Evolutionary conservation across 2,797 vertebrate species (phyloP), one percentile per base, ranked within the genome.

Genomic region (Margarornis squamiger): DNA sequence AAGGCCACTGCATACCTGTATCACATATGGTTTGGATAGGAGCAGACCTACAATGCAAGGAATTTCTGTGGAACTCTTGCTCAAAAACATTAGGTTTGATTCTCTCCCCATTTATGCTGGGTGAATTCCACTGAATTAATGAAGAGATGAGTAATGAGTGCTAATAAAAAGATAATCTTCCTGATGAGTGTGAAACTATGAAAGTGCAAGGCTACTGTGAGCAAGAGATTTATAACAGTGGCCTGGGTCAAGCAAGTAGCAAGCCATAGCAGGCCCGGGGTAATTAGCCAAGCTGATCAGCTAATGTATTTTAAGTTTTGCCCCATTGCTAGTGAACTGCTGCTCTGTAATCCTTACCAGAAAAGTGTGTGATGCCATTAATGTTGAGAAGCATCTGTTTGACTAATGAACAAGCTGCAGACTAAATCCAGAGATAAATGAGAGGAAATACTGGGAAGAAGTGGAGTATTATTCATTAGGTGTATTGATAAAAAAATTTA

Each of bases 1-100:
- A 46, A 80, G 63, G 71, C 79, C 87, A 90, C 95, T 97, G 92
- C 96, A 74, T 94, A 96, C 97, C 96, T 97, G 79, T 89, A 71
- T 83, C 80, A 48, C 91, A 48, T 91, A 81, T 89, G 92, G 80
- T 88, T 91, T 94, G 84, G 80, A 32, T 92, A 95, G 88, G 88
- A 97, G 95, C 91, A 97, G 94, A 61, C 51, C 67, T 66, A 63
- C 85, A 92, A 66, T 61, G 65, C 80, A 79, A 92, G 63, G 68
- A 95, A 85, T 92, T 80, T 58, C 82, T 81, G 5, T 65, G 46
- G 85, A 92, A 79, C 57, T 85, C 59, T 67, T 36, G 19, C 67
- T 92, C 1, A 0, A 80, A 93, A 95, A 93, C 23, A 55, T 2
- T 43, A 15, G n/a, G 34, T 78, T 49, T 67, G n/a, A 61, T 85